Evolutionary conservation across 2,888 invertebrate genomes (phyloP), one percentile per base, ranked within the genome.

Genomic region (Parnassius apollo): DNA sequence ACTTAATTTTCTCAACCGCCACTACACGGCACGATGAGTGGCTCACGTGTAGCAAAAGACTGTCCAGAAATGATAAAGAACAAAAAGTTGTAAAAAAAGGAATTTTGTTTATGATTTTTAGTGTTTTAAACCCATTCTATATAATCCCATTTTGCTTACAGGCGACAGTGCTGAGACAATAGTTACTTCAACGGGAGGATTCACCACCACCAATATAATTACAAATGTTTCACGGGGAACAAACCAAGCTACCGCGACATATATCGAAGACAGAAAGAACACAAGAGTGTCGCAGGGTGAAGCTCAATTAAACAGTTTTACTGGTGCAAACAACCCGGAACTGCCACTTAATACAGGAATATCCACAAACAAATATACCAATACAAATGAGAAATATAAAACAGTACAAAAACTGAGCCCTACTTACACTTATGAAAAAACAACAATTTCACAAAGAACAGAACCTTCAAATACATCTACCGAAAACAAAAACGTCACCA

Each of bases 161-260:
- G 91, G 87, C 66, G 77, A 82, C 68, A 84, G 74, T 67, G 80
- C 86, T 25, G 91, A 92, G 75, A 61, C 42, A n/a, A 48, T 48
- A 10, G 70, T 2, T 66, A 74, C 11, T 70, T 18, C 18, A 18
- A 18, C 18, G 18, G 18, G 18, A 18, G 69, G 69, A 18, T 66
- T 68, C 46, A 71, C 65, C 12, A 58, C 66, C 55, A 69, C 68
- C 42, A 62, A 67, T 42, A 61, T 69, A 22, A 64, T 7, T 25
- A 53, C 59, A 51, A 56, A 64, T 42, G 35, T 48, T 10, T 7
- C 56, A 45, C 50, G 25, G 3, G 46, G 18, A 3, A 52, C 56
- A 46, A 59, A 59, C 49, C 64, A 59, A 13, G 53, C 64, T 10
- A 64, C 60, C 22, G 42, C 52, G 0, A 52, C 51, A 12, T 64